A percentile compares a stretch with the other conserved stretches of the same genome.
phyloP scores from a whole-genome alignment of 1,140 invertebrate genomes.

The Ceratosolen solmsi region DNA sequence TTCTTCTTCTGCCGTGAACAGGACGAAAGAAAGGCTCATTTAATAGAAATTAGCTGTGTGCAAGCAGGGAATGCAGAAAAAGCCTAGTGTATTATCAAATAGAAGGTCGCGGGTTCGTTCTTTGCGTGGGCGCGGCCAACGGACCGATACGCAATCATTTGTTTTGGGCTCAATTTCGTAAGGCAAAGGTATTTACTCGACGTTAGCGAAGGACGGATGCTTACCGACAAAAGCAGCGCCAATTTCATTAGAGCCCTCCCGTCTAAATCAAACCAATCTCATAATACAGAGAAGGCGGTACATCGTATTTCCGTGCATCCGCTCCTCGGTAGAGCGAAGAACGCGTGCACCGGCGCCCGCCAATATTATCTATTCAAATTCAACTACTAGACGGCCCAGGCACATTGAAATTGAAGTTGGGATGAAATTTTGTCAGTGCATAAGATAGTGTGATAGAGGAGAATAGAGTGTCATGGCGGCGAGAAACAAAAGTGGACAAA shows the following conservation, averaged over 20 bases:
- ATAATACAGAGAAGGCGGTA: no score
- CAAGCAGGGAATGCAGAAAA: background rate
- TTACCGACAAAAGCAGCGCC: background rate
- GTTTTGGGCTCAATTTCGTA: background rate
- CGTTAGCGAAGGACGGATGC: conserved; percentile 19
- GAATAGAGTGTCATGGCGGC: no score
- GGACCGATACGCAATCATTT: background rate
- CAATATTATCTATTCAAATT: conserved; percentile 38
- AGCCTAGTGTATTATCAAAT: background rate
- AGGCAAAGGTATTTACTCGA: conserved; percentile 20
- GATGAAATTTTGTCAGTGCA: no score
- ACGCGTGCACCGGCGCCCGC: background rate
- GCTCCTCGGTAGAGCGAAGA: no score
- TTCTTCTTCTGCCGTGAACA: background rate
- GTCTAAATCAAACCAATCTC: conserved; percentile 23
- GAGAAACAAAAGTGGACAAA: no score
- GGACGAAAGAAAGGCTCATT: background rate
- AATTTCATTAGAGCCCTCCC: conserved; percentile 27
- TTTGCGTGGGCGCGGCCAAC: background rate
- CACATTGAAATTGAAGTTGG: conserved; percentile 29
- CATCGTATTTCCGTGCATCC: no score
- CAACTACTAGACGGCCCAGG: background rate
- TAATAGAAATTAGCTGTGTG: background rate
- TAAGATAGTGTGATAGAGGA: no score
- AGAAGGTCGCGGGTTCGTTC: background rate